Percentiles rank a stretch among this genome's conserved stretches.
These are phyloP conservation scores for Eumeta japonica DNA, from an alignment of 1,140 invertebrate species.

Conservation along the genomic window DNA sequence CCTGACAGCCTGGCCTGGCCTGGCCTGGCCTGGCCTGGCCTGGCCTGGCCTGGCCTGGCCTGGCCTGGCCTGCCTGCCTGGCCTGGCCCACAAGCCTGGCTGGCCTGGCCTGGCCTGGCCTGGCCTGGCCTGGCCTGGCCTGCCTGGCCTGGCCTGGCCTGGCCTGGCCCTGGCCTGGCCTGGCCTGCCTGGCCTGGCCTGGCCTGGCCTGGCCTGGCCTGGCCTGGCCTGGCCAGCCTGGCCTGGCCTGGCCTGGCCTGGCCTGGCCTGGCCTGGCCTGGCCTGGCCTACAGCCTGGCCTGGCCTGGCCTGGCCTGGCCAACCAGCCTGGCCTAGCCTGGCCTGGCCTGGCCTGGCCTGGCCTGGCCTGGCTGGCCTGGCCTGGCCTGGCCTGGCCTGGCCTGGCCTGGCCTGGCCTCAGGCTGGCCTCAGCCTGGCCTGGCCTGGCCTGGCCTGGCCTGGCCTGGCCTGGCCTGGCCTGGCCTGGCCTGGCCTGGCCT, in stretches of 20 bases:
- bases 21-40: conserved; percentile 1
- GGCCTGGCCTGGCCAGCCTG: too few species aligned
- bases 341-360: not conserved
- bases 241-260: conserved; percentile 1
- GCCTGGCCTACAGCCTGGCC: too few species aligned
- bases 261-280: too few species aligned
- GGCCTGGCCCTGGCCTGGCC: too few species aligned
- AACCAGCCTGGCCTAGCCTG: not conserved
- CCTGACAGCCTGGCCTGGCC: too few species aligned
- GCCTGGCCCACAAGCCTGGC: not conserved
- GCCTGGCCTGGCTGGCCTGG: too few species aligned
- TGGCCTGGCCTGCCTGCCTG: conserved; percentile 1
- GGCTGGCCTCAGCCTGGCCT: conserved; percentile 6
- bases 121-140: not conserved
- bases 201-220: conserved; percentile 1
- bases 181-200: too few species aligned
- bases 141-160: too few species aligned
- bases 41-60: conserved; percentile 1
- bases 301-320: conserved; percentile 1
- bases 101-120: not conserved
- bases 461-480: conserved; percentile 1
- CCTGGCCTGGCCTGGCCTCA: conserved; percentile 7
- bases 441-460: conserved; percentile 1
- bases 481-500: conserved; percentile 1
- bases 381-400: conserved; percentile 1